Conservation (phyloP, 2,888 invertebrate genomes). For the Nematopogon swammerdamellus region DNA sequence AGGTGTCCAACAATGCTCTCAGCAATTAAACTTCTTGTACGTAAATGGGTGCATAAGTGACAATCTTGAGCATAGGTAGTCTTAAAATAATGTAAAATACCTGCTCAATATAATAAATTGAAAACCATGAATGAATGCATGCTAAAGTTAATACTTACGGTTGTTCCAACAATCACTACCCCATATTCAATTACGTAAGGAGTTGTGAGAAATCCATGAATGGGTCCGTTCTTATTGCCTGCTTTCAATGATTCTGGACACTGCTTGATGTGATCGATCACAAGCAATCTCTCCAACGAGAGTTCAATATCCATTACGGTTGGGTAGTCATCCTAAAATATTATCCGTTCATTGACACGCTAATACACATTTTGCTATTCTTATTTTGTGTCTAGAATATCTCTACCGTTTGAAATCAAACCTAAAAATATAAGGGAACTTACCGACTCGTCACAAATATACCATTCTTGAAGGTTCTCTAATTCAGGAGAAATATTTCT, state of each 20-base stretch:
- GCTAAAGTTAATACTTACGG: conserved; percentile 19
- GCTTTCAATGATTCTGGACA: conserved; percentile 30
- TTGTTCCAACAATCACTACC: conserved; percentile 46
- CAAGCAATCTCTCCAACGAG: conserved; percentile 54
- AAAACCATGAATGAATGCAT: no score
- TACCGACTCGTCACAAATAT: conserved; percentile 39
- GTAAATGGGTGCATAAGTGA: no score
- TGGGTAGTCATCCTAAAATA: conserved; percentile 43
- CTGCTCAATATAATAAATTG: conserved; percentile 11
- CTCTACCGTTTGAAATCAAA: no score
- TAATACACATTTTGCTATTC: no score
- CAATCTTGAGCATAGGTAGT: conserved; percentile 3
- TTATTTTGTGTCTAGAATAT: no score
- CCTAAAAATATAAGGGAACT: no score
- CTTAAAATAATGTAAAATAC: conserved; percentile 1
- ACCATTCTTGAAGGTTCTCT: conserved; percentile 24
- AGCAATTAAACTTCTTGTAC: no score
- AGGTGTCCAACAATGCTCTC: no score
- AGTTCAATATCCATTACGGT: conserved; percentile 58
- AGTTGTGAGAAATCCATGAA: conserved; percentile 44
- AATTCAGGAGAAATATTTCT: conserved; percentile 31
- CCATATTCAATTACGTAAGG: conserved; percentile 57
- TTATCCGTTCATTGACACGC: no score
- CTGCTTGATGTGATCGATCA: conserved; percentile 37
- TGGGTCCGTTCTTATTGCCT: conserved; percentile 29